Conservation (phyloP, 2,113 vertebrate genomes). For the Neolamprologus sp. region DNA sequence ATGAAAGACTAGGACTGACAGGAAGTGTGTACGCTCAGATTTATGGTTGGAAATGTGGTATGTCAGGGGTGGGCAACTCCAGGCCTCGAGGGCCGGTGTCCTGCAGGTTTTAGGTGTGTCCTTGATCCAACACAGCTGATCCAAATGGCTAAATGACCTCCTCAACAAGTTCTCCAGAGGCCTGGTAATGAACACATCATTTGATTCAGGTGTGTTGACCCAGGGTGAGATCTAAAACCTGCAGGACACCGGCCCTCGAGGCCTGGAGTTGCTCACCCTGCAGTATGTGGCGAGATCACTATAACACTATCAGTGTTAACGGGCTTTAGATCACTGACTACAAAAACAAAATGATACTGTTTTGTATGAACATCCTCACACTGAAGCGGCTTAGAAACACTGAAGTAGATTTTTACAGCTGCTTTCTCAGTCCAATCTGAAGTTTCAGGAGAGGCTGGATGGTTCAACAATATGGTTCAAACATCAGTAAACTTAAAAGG, state of each 20-base stretch:
- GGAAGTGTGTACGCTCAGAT: background rate
- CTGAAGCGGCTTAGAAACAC: background rate
- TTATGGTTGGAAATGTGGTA: background rate
- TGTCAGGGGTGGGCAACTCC: background rate
- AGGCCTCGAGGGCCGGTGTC: rapidly evolving
- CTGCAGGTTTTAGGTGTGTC: background rate
- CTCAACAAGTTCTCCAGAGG: background rate
- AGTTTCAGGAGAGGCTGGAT: background rate
- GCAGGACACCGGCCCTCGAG: background rate
- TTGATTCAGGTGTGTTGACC: background rate
- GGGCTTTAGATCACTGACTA: background rate
- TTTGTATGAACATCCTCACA: background rate
- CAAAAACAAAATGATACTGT: background rate
- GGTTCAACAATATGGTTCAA: background rate
- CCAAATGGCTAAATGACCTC: background rate
- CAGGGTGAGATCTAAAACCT: background rate
- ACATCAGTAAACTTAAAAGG: background rate
- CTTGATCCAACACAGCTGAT: background rate
- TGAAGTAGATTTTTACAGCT: background rate
- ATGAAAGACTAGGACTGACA: background rate
- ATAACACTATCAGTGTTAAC: background rate
- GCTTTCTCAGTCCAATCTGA: background rate
- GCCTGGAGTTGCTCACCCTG: background rate
- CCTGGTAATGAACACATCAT: background rate
- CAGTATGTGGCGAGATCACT: background rate